These are phyloP conservation scores for Brenthis ino DNA, from an alignment of 2,888 invertebrate genomes.

Conservation along the genomic window DNA sequence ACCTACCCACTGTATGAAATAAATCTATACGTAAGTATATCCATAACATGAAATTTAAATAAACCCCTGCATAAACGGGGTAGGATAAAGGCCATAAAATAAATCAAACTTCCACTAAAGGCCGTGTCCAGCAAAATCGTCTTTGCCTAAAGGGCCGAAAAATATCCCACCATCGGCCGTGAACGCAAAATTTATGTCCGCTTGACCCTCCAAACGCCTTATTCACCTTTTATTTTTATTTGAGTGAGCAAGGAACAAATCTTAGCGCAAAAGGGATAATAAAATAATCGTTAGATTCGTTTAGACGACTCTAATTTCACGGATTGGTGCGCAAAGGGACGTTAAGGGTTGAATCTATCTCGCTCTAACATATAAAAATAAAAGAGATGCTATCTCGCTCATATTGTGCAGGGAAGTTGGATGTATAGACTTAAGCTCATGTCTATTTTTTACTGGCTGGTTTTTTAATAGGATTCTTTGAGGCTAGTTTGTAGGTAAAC, in stretches of 20 bases:
- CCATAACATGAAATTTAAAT: conserved; percentile 15
- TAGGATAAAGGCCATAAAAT: conserved; percentile 17
- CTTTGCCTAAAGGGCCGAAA: conserved; percentile 71
- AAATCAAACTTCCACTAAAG: conserved; percentile 31
- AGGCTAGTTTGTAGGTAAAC: conserved; percentile 13
- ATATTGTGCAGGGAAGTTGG: conserved; percentile 59
- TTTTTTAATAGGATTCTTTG: conserved; percentile 50
- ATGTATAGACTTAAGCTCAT: conserved; percentile 43
- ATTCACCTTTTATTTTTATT: conserved; percentile 83
- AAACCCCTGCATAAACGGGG: conserved; percentile 10
- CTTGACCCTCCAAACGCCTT: conserved; percentile 77
- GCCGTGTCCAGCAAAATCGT: conserved; percentile 40
- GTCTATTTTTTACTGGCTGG: conserved; percentile 59
- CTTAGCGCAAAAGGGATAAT: conserved; percentile 82
- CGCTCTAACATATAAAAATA: conserved; percentile 45
- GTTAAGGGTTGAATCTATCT: conserved; percentile 58
- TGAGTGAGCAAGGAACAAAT: conserved; percentile 83
- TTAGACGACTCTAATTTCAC: conserved; percentile 82
- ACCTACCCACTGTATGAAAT: not conserved
- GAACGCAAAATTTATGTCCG: conserved; percentile 74
- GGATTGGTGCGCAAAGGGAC: conserved; percentile 78
- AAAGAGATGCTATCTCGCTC: conserved; percentile 49
- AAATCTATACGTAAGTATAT: not conserved
- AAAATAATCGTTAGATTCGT: conserved; percentile 83
- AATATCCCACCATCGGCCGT: conserved; percentile 75